Base-by-base conservation (phyloP, 2,113 vertebrate genomes). In the Pipra filicauda region DNA sequence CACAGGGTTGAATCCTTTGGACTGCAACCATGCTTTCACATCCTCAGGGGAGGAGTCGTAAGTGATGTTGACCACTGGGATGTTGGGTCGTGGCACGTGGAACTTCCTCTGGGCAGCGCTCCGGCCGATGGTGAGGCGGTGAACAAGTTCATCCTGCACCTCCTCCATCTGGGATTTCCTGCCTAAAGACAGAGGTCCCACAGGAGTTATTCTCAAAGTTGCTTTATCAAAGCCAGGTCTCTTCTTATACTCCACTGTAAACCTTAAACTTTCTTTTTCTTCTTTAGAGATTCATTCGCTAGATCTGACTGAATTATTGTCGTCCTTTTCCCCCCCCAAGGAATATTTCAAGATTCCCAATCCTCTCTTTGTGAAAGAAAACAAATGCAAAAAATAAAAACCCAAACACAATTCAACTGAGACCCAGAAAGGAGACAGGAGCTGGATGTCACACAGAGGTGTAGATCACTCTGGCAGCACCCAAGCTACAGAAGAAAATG, bases 161-260 rank as follows among this genome's bases (percentile, higher is more conserved):
- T 99, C 99, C 86, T 99, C 99, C 99, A 99, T 99, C 97, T 99
- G 99, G 4, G 99, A 99, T 95, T 99, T 99, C 95, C 99, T 98
- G 51, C 99, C 99, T 99, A 55, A 6, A 87, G 11, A 81, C 18
- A 82, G 2, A 49, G 3, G 48, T 20, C n/a, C 27, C 76, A 39
- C 20, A 21, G 6, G 5, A 57, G 23, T 66, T 26, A 49, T 12
- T 59, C 59, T 66, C 78, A 58, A 64, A 27, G 43, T 15, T 80
- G 37, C 15, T 58, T 75, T 31, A 62, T 18, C 44, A 85, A 72
- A 65, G 35, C 6, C 37, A 86, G 20, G 23, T 33, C 0, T 14
- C 31, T 87, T 54, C 65, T 75, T 62, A 9, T 1, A 15, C 3
- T 21, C 5, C 12, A 11, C 33, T 61, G 81, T 3, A 81, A 66